Conservation (phyloP, 2,797 vertebrate genomes). For the Melanotaenia trifasciata region DNA sequence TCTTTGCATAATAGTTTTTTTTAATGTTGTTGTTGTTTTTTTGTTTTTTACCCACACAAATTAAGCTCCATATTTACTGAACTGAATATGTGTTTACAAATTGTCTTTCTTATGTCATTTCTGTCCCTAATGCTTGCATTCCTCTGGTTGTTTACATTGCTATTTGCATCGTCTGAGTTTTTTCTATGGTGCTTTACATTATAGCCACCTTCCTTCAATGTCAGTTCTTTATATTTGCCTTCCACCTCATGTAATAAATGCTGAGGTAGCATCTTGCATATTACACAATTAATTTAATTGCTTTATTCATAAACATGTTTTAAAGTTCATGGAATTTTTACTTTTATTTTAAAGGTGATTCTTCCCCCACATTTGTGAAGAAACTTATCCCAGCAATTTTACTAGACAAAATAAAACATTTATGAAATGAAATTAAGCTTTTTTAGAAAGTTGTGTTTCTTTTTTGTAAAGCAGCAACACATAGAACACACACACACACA, state of each 20-base stretch:
- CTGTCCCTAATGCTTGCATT: conserved; percentile 56
- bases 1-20: conserved; percentile 20
- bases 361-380: neutral
- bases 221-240: conserved; percentile 50
- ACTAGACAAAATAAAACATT: conserved; percentile 19
- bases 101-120: conserved; percentile 45
- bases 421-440: conserved; percentile 42
- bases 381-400: conserved; percentile 3
- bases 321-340: neutral
- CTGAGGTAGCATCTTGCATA: conserved; percentile 24
- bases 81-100: conserved; percentile 63
- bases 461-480: conserved; percentile 7
- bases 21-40: too few relatives aligned
- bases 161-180: conserved; percentile 46
- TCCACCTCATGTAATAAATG: conserved; percentile 63
- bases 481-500: neutral
- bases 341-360: conserved; percentile 8
- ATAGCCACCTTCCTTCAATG: conserved; percentile 46
- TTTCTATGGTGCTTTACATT: conserved; percentile 51
- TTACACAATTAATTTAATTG: conserved; percentile 1
- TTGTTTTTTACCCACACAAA: conserved; percentile 43
- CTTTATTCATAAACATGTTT: neutral
- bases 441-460: conserved; percentile 23
- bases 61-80: conserved; percentile 53
- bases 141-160: conserved; percentile 63